Evolutionary conservation across 2,797 vertebrate species (phyloP).

Genomic region (Hylomyscus alleni): DNA sequence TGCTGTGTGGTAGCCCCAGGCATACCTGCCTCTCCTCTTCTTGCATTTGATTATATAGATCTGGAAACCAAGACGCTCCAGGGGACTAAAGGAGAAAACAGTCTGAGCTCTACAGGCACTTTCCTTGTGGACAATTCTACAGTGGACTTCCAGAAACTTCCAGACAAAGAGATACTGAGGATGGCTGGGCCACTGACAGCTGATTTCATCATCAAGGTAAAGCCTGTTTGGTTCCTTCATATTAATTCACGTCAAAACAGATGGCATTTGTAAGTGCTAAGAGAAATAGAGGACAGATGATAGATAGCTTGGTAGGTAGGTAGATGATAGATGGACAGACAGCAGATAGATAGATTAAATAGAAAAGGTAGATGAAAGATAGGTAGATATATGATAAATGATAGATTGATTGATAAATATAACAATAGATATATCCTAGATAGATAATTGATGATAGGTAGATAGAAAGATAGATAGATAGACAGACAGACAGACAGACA

Average conservation of each 20-base stretch:
- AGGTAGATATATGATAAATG: background rate
- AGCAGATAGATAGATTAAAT: background rate
- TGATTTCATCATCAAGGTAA: constrained; percentile 97
- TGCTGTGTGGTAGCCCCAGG: background rate
- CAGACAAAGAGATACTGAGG: constrained; percentile 96
- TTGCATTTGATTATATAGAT: constrained; percentile 88
- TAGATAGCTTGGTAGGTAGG: background rate
- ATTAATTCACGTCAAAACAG: constrained; percentile 21
- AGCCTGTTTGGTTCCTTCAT: constrained; percentile 66
- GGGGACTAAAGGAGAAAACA: constrained; percentile 93
- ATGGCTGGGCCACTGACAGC: constrained; percentile 95
- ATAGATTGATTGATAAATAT: background rate
- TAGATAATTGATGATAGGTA: background rate
- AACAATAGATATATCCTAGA: background rate
- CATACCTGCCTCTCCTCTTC: constrained; percentile 68
- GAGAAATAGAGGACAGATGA: background rate
- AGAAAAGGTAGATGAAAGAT: background rate
- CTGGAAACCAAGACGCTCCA: constrained; percentile 97
- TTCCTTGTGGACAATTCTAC: constrained; percentile 96
- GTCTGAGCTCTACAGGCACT: constrained; percentile 91
- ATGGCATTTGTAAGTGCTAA: background rate
- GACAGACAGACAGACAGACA: background rate
- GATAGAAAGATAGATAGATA: background rate
- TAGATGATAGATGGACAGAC: background rate
- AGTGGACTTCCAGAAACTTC: constrained; percentile 95